phyloP scores from a whole-genome alignment of 2,888 invertebrate species.

The Drosophila putrida region DNA sequence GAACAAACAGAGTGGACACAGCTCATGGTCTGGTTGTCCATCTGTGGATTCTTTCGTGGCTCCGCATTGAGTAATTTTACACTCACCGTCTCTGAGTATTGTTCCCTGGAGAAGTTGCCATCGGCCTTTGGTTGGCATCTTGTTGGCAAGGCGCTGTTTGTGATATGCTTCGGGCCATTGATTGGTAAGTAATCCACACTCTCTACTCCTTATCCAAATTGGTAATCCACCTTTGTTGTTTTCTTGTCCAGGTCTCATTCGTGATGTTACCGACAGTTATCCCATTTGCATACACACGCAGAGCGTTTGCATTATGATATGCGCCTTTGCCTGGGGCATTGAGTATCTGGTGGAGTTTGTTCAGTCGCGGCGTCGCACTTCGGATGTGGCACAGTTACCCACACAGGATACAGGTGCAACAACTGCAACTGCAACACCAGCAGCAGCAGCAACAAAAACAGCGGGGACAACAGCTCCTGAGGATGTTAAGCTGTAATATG shows the following conservation, averaged over 20 bases:
- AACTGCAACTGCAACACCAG: not conserved
- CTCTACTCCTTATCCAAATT: not conserved
- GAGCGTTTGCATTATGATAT: conserved; percentile 89
- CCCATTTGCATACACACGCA: conserved; percentile 90
- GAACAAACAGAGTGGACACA: conserved; percentile 90
- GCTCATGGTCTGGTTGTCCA: conserved; percentile 90
- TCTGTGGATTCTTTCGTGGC: conserved; percentile 92
- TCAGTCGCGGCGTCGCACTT: conserved; percentile 68
- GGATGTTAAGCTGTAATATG: conserved; percentile 67
- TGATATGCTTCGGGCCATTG: conserved; percentile 89
- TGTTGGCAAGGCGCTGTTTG: conserved; percentile 91
- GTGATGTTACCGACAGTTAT: conserved; percentile 90
- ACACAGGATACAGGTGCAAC: conserved; percentile 41
- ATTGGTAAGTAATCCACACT: conserved; percentile 86
- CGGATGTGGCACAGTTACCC: conserved; percentile 64
- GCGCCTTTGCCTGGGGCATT: conserved; percentile 89
- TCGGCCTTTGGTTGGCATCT: conserved; percentile 92
- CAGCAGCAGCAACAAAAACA: not conserved
- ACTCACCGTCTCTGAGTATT: conserved; percentile 92
- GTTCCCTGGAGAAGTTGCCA: conserved; percentile 90
- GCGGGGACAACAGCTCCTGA: conserved; percentile 20
- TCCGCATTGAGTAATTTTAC: conserved; percentile 92
- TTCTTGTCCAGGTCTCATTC: conserved; percentile 85
- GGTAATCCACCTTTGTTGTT: not conserved
- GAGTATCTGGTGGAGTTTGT: conserved; percentile 86